phyloP scores from a whole-genome alignment of 2,797 vertebrate genomes.

The Paramormyrops hopkinsi region DNA sequence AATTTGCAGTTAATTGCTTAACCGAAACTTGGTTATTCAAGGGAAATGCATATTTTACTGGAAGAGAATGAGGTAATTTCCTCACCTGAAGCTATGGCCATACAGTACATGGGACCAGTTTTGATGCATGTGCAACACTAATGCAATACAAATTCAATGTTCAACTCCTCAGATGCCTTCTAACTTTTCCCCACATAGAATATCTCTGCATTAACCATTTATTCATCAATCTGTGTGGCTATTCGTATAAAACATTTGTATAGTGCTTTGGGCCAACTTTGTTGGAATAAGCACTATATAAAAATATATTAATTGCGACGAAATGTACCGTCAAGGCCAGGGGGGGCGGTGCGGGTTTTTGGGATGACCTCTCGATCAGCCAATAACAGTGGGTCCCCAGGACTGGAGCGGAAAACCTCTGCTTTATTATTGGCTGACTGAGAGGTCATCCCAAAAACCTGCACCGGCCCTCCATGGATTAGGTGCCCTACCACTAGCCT shows the following conservation, averaged over 20 bases:
- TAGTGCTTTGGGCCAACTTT: not conserved
- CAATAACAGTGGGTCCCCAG: not conserved
- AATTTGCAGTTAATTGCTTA: not conserved
- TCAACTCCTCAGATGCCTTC: not conserved
- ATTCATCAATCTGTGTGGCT: not conserved
- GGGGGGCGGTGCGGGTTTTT: not conserved
- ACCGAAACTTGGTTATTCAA: not conserved
- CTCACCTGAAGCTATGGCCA: not conserved
- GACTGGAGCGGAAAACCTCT: not conserved
- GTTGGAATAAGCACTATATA: not conserved
- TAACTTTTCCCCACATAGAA: not conserved
- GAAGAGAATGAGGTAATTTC: not conserved
- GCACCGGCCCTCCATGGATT: not conserved
- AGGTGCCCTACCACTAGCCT: not conserved
- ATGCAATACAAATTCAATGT: not conserved
- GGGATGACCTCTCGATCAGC: not conserved
- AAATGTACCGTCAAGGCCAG: not conserved
- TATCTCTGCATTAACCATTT: not conserved
- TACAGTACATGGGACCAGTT: not conserved
- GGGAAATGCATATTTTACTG: not conserved
- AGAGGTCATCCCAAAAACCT: not conserved
- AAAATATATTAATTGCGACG: not conserved
- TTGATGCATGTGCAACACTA: not conserved
- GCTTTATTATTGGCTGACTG: not conserved
- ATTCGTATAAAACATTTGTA: not conserved